A percentile compares a stretch with the other conserved stretches of the same genome.
phyloP scores from a whole-genome alignment of 2,888 invertebrate species.

The Hecatera dysodea region DNA sequence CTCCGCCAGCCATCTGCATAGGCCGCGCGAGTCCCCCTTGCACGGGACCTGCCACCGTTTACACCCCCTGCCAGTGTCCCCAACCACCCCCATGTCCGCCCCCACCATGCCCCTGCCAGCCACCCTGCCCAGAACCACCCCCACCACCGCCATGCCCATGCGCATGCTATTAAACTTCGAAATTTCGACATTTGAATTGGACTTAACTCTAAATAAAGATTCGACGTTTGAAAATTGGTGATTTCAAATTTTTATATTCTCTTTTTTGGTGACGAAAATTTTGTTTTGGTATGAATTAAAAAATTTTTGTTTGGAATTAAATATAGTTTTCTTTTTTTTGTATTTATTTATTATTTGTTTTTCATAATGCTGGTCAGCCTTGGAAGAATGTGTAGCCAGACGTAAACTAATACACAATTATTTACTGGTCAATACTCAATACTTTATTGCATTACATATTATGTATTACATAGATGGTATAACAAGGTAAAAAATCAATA shows the following conservation, averaged over 20 bases:
- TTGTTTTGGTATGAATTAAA: slow-evolving; percentile 54
- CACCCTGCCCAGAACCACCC: slow-evolving; percentile 40
- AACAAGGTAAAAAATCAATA: too few relatives aligned
- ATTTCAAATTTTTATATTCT: slow-evolving; percentile 9
- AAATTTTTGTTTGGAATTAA: slow-evolving; percentile 54
- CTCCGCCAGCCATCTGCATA: slow-evolving; percentile 73
- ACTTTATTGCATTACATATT: too few relatives aligned
- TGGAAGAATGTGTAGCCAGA: too few relatives aligned
- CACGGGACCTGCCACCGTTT: slow-evolving; percentile 72
- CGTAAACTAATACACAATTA: too few relatives aligned
- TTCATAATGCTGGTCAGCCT: too few relatives aligned
- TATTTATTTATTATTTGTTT: not conserved
- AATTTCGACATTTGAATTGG: too few relatives aligned
- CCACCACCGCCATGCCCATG: slow-evolving; percentile 34
- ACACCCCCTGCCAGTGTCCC: slow-evolving; percentile 70
- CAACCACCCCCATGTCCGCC: slow-evolving; percentile 42
- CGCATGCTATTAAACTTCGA: slow-evolving; percentile 37
- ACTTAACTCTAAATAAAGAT: not conserved
- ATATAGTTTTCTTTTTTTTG: slow-evolving; percentile 34
- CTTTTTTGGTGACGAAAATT: slow-evolving; percentile 3
- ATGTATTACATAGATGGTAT: too few relatives aligned
- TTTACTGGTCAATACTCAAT: too few relatives aligned
- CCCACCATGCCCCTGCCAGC: slow-evolving; percentile 31
- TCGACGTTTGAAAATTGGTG: slow-evolving; percentile 12
- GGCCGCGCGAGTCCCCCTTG: slow-evolving; percentile 72